A percentile compares a stretch with the other conserved stretches of the same genome.
These are phyloP conservation scores for Tetrapedia diversipes DNA, from an alignment of 2,888 invertebrate species.

Conservation along the genomic window DNA sequence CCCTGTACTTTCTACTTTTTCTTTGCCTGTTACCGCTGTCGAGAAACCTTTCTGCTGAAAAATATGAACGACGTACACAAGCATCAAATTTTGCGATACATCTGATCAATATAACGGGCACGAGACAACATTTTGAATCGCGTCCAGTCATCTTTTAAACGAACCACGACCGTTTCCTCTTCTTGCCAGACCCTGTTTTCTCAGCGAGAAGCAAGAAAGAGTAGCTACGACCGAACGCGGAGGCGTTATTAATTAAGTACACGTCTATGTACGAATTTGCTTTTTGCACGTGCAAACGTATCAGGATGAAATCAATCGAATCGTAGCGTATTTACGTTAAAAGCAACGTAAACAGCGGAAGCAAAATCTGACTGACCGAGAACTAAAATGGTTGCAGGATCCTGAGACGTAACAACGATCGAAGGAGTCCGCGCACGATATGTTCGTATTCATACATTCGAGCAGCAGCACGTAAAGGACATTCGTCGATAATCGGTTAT, in stretches of 20 bases:
- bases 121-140: not conserved
- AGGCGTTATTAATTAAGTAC: too few relatives aligned
- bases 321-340: not conserved
- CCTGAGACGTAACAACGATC: conserved; percentile 16
- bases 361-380: not conserved
- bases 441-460: conserved; percentile 21
- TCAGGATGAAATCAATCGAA: too few relatives aligned
- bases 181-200: too few relatives aligned
- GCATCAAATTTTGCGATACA: conserved; percentile 42
- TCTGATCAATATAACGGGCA: conserved; percentile 66
- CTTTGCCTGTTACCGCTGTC: conserved; percentile 3
- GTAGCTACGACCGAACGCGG: too few relatives aligned
- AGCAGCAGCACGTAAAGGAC: conserved; percentile 33
- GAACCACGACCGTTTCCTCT: not conserved
- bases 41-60: conserved; percentile 10
- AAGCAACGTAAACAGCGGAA: not conserved
- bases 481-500: conserved; percentile 25
- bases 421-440: conserved; percentile 19
- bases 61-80: conserved; percentile 32
- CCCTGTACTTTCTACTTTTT: not conserved
- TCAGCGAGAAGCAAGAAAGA: too few relatives aligned
- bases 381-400: not conserved
- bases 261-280: too few relatives aligned
- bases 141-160: not conserved
- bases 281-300: too few relatives aligned